These are phyloP conservation scores for Amorpha juglandis DNA, from an alignment of 2,888 invertebrate species.

Conservation along the genomic window DNA sequence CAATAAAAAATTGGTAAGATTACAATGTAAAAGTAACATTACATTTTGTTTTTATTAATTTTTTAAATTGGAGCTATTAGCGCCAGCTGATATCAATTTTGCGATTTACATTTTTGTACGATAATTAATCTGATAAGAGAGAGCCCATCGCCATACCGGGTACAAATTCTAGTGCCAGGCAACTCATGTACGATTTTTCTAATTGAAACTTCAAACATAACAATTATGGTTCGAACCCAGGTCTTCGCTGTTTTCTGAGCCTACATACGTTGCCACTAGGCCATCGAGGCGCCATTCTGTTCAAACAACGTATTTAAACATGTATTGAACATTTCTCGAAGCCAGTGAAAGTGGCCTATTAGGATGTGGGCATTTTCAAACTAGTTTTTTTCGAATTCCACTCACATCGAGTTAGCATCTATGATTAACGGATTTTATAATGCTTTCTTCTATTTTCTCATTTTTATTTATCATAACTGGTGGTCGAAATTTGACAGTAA, in stretches of 20 bases:
- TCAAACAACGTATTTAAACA: background rate
- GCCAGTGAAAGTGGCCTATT: conserved; percentile 31
- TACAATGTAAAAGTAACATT: too few relatives aligned
- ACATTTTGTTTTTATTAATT: too few relatives aligned
- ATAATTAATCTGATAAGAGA: too few relatives aligned
- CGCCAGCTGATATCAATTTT: too few relatives aligned
- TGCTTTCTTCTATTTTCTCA: conserved; percentile 14
- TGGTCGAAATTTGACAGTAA: too few relatives aligned
- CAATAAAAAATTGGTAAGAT: too few relatives aligned
- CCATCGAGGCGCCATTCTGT: background rate
- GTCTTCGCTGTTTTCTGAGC: background rate
- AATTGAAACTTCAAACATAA: background rate
- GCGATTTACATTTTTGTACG: too few relatives aligned
- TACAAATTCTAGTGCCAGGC: too few relatives aligned
- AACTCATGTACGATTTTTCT: background rate
- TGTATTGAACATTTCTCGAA: conserved; percentile 11
- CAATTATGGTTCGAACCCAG: too few relatives aligned
- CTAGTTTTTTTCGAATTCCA: conserved; percentile 20
- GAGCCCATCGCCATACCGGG: too few relatives aligned
- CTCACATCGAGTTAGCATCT: background rate
- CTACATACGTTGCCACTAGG: background rate
- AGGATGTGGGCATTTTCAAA: conserved; percentile 30
- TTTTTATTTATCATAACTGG: background rate
- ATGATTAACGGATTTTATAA: conserved; percentile 4
- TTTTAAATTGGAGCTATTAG: too few relatives aligned